Percentiles rank a stretch among this genome's conserved stretches.
Evolutionary conservation across 2,888 invertebrate genomes (phyloP).

Genomic region (Emesis russula): DNA sequence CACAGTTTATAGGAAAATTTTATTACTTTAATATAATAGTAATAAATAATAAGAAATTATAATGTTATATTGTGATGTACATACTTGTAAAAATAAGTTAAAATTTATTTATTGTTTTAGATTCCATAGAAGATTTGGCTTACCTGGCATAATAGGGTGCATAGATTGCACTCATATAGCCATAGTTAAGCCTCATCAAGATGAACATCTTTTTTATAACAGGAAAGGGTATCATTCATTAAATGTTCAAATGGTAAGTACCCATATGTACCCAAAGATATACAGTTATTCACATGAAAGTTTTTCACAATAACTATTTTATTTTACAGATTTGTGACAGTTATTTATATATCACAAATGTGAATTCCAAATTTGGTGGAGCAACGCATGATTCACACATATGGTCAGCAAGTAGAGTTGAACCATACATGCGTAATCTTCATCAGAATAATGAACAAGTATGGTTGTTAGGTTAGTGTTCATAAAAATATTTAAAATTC

Average conservation of each 20-base stretch:
- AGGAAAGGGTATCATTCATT: constrained; percentile 79
- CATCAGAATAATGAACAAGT: not conserved
- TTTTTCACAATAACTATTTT: too few relatives aligned
- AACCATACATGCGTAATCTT: not conserved
- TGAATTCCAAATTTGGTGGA: constrained; percentile 71
- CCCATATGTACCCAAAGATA: too few relatives aligned
- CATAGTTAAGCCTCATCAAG: constrained; percentile 63
- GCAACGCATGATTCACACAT: too few relatives aligned
- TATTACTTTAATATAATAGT: too few relatives aligned
- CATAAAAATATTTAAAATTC: too few relatives aligned
- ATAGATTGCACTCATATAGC: constrained; percentile 81
- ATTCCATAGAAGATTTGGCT: not conserved
- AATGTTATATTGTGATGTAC: not conserved
- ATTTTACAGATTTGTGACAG: too few relatives aligned
- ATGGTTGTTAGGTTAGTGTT: not conserved
- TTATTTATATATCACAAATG: constrained; percentile 63
- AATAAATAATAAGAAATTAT: not conserved
- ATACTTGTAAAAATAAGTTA: not conserved
- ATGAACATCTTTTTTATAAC: constrained; percentile 77
- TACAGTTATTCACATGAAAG: too few relatives aligned
- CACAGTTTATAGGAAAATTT: not conserved
- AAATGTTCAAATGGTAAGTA: constrained; percentile 76
- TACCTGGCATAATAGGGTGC: constrained; percentile 68
- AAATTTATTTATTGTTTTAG: not conserved
- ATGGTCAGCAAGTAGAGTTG: too few relatives aligned